These are phyloP conservation scores for Morphnarchus princeps DNA, from an alignment of 2,113 vertebrate species.

Conservation along the genomic window DNA sequence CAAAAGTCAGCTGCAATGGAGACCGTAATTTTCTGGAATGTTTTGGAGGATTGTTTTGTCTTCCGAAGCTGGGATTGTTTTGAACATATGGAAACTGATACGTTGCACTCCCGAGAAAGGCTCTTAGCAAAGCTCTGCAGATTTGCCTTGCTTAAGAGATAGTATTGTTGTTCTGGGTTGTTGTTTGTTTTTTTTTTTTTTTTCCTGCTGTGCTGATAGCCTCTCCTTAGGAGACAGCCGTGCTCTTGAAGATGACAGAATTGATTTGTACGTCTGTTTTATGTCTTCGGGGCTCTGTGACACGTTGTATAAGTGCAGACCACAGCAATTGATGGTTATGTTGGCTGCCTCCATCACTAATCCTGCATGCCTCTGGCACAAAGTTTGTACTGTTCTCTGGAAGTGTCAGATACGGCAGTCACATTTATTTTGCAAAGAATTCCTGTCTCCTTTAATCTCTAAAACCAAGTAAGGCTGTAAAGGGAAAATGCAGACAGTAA, in stretches of 20 bases:
- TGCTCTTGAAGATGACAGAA: neutral
- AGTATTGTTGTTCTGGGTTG: neutral
- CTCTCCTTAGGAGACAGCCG: neutral
- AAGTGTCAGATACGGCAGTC: conserved; percentile 32
- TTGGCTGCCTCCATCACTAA: conserved; percentile 28
- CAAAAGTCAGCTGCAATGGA: neutral
- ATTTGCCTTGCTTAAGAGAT: neutral
- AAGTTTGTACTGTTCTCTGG: conserved; percentile 11
- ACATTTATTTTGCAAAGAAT: neutral
- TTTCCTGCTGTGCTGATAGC: neutral
- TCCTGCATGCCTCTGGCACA: conserved; percentile 50
- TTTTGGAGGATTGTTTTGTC: conserved; percentile 45
- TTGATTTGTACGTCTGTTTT: conserved; percentile 29
- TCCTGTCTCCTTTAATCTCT: conserved; percentile 42
- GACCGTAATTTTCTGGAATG: neutral
- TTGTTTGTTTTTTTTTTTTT: too few species aligned
- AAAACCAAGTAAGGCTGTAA: conserved; percentile 18
- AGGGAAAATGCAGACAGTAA: conserved; percentile 42
- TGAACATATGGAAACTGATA: neutral
- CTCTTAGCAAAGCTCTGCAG: neutral
- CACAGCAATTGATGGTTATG: neutral
- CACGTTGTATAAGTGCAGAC: conserved; percentile 21
- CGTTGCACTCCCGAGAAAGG: neutral
- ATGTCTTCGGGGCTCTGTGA: conserved; percentile 14
- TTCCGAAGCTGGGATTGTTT: neutral